Evolutionary conservation across 2,113 vertebrate species (phyloP).

Genomic region (Okapia johnstoni): DNA sequence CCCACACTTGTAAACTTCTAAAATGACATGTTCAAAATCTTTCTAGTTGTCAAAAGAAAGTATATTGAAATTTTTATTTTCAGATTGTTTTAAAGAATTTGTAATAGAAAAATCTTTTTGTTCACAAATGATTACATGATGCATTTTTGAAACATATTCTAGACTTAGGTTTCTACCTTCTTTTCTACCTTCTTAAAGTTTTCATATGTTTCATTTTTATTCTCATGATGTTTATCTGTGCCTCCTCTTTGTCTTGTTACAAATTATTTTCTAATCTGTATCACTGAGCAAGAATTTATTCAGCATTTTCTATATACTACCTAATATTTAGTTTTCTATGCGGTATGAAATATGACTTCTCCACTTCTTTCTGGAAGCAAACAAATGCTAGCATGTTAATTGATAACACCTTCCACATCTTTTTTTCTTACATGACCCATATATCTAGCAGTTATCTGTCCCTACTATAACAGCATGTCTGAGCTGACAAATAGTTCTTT

Average conservation of each 20-base stretch:
- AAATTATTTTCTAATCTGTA: background rate
- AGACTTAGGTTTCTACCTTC: background rate
- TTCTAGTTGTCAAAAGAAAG: background rate
- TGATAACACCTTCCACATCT: background rate
- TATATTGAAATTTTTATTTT: constrained; percentile 5
- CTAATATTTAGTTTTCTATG: background rate
- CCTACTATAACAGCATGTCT: background rate
- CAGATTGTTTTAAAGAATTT: background rate
- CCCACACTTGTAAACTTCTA: background rate
- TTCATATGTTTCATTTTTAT: background rate
- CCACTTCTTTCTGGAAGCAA: background rate
- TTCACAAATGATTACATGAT: background rate
- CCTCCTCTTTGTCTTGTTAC: background rate
- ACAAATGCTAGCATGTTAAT: background rate
- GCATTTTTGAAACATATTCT: background rate
- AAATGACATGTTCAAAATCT: constrained; percentile 33
- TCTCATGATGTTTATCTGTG: background rate
- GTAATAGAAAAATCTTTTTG: background rate
- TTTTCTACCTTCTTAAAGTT: background rate
- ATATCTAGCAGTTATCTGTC: background rate
- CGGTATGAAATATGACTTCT: background rate
- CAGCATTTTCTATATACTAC: background rate
- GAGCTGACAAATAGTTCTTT: background rate
- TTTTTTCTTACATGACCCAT: background rate
- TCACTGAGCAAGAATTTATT: background rate